Base-by-base conservation (phyloP, 2,888 invertebrate genomes). In the Gastrophysa polygoni region DNA sequence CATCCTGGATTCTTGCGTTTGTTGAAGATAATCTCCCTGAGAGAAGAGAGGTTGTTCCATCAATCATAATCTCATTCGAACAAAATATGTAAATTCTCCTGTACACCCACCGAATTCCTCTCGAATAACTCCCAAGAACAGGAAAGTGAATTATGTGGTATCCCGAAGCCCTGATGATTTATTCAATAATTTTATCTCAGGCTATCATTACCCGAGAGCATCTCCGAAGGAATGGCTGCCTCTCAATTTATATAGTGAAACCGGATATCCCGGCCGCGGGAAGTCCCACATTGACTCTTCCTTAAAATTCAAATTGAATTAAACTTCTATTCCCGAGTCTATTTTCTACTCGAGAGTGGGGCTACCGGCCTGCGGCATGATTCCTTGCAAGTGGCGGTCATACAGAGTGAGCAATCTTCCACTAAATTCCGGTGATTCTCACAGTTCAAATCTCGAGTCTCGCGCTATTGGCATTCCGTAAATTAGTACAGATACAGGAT, bases 231-330 rank as follows among this genome's bases (percentile, higher is more conserved):
- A 51, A 51, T 51, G 11, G 32, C 34, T 10, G 32, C 38, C 38
- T 52, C 32, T 34, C 17, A 52, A 52, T 52, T 52, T 38, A 52
- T 18, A 38, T 38, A 49, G 55, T 16, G 60, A 43, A 60, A 60
- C 55, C 60, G 24, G 48, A 63, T 55, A 55, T 50, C 57, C 49
- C 34, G 50, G 34, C 34, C 46, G 44, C 52, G 38, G 57, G 54
- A 62, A 58, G 52, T 49, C 62, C 38, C 46, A 58, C 54, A 63
- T 55, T 63, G 58, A 63, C 58, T 58, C 49, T 63, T 55, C 49
- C 55, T 50, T 58, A 46, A 63, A 63, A 63, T 63, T 63, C 55
- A 55, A 59, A 55, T 59, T 59, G 54, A 63, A 63, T 59, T 63
- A 49, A 63, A 63, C 32, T 50, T 63, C 14, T 29, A 32, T 47